Evolutionary conservation across 2,888 invertebrate genomes (phyloP).

Genomic region (Nymphalis polychloros): DNA sequence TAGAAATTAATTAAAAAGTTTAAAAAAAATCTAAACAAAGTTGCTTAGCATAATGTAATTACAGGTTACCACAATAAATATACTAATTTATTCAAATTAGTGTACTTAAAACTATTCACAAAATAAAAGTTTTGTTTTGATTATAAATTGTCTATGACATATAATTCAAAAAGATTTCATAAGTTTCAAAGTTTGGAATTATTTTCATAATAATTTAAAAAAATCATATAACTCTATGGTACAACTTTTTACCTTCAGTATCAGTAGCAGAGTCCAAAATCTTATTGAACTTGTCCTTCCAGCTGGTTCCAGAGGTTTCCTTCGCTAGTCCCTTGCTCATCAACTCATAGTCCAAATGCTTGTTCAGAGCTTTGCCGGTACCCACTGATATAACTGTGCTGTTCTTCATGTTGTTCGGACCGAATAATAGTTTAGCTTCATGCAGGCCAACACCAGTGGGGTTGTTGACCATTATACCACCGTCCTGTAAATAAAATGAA

Average conservation of each 20-base stretch:
- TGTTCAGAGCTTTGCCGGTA: constrained; percentile 83
- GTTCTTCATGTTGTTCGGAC: constrained; percentile 84
- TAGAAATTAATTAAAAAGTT: too few species aligned
- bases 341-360: constrained; percentile 58
- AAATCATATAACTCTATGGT: too few species aligned
- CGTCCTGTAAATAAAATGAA: constrained; percentile 79
- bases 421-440: constrained; percentile 92
- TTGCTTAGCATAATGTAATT: too few species aligned
- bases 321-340: constrained; percentile 47
- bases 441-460: constrained; percentile 94
- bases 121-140: too few species aligned
- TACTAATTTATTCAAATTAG: too few species aligned
- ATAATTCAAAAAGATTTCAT: too few species aligned
- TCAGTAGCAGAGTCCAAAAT: constrained; percentile 93
- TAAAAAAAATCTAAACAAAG: too few species aligned
- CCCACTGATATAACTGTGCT: constrained; percentile 91
- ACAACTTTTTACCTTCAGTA: constrained; percentile 85
- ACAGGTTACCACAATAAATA: too few species aligned
- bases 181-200: too few species aligned
- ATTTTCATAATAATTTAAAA: too few species aligned
- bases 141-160: not conserved
- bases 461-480: constrained; percentile 93
- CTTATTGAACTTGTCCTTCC: constrained; percentile 90
- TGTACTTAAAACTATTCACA: too few species aligned
- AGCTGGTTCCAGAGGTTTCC: constrained; percentile 72